Evolutionary conservation across 2,797 vertebrate genomes (phyloP).

Genomic region (Balearica regulorum): DNA sequence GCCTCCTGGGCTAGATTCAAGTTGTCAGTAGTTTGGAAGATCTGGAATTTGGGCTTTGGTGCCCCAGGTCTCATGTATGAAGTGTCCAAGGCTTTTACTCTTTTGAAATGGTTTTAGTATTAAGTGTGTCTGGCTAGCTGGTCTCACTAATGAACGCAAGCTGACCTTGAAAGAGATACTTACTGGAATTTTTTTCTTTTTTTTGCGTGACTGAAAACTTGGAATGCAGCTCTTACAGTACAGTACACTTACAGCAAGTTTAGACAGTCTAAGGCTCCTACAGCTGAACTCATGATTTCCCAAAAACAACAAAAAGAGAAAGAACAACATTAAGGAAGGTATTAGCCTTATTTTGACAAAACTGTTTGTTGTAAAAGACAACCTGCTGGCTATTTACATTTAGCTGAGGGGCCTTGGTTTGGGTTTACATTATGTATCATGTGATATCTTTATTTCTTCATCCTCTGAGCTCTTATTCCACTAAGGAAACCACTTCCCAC

Average conservation of each 20-base stretch:
- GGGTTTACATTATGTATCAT: background rate
- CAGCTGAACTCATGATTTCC: background rate
- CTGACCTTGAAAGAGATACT: constrained; percentile 40
- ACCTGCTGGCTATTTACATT: constrained; percentile 4
- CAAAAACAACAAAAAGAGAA: constrained; percentile 4
- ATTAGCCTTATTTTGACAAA: constrained; percentile 44
- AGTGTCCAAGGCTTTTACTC: background rate
- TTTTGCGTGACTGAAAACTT: constrained; percentile 14
- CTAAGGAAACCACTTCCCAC: background rate
- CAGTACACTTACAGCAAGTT: constrained; percentile 24
- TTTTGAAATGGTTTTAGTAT: background rate
- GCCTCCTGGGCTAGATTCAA: background rate
- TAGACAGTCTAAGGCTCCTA: constrained; percentile 17
- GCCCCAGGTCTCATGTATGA: background rate
- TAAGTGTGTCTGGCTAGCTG: background rate
- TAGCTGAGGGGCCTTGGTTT: background rate
- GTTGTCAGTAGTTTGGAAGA: background rate
- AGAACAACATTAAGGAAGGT: background rate
- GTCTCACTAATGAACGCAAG: constrained; percentile 21
- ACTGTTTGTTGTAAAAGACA: background rate
- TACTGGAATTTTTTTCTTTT: background rate
- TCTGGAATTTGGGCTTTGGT: background rate
- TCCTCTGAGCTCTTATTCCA: background rate
- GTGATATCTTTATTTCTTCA: background rate
- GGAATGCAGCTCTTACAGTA: constrained; percentile 19